Evolutionary conservation across 2,888 invertebrate genomes (phyloP), one percentile per base, ranked within the genome.

Genomic region (Protodeltote pygarga): DNA sequence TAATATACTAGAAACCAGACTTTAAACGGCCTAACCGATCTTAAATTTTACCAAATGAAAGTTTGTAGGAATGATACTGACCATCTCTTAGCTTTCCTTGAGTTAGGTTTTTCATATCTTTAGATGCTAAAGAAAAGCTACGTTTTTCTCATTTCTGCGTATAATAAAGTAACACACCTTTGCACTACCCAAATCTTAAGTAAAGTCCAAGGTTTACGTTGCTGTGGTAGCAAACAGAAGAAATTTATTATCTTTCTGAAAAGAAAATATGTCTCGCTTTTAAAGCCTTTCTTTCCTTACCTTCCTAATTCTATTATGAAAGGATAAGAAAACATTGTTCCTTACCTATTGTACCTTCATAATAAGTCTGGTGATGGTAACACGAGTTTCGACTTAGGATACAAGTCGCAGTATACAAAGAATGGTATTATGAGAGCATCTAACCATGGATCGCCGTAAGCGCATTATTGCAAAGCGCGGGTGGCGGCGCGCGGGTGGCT

Each of bases 311-410:
- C 68, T 63, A 63, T 70, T 72, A 72, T 75, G 68, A 71, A 55
- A 58, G 71, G 73, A 77, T 73, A 73, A 73, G 72, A 72, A 77
- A 75, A 77, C 70, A 76, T 71, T 65, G 71, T 71, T 66, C 51
- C 60, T 65, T 71, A 73, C 73, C 72, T 73, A 74, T 79, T 77
- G 75, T 79, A 71, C 67, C 62, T 66, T 25, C 65, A 72, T 74
- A 75, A 79, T 75, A 77, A 75, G 68, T 70, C 72, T 79, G 75
- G 77, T 77, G 71, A 69, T 69, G 71, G 78, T 75, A 80, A 89
- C 89, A 89, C 73, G 87, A 77, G 79, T 88, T 88, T 87, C 82
- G 82, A 86, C 87, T 89, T 88, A 85, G 75, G 76, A 73, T 79
- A 75, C 78, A 81, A 86, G 81, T 77, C 73, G 68, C 75, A 71